Evolutionary conservation across 2,888 invertebrate species (phyloP).

Genomic region (Willowsia nigromaculata): DNA sequence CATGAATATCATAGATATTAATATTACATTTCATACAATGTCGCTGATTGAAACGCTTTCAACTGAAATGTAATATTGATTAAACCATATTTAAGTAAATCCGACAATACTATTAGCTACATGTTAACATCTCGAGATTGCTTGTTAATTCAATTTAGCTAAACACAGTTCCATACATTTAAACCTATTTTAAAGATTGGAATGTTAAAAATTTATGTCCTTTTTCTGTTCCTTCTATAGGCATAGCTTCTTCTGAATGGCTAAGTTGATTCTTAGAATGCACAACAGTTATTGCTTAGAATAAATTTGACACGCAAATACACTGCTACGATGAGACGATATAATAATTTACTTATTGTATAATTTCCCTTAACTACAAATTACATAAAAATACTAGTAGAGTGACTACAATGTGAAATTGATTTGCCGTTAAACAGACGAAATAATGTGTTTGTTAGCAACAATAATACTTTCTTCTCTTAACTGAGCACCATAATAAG

Average conservation of each 20-base stretch:
- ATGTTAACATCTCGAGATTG: no score
- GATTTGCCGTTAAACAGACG: background rate
- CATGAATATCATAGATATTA: background rate
- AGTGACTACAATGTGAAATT: background rate
- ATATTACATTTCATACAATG: background rate
- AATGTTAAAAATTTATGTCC: background rate
- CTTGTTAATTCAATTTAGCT: no score
- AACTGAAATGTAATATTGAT: no score
- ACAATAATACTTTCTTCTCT: background rate
- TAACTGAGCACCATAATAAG: slow-evolving; percentile 9
- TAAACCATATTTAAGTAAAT: no score
- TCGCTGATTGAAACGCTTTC: no score
- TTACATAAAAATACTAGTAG: background rate
- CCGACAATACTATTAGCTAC: no score
- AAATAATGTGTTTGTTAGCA: background rate
- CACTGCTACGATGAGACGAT: no score
- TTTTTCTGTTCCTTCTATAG: background rate
- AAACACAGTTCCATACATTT: no score
- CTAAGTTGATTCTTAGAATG: background rate
- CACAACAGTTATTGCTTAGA: slow-evolving; percentile 22
- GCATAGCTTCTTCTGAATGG: background rate
- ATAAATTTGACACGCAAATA: slow-evolving; percentile 7
- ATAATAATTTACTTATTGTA: background rate
- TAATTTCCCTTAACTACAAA: background rate
- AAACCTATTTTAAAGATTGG: background rate